Percentiles rank a stretch among this genome's conserved stretches.
phyloP scores from a whole-genome alignment of 2,888 invertebrate species.

The Ischnura elegans region DNA sequence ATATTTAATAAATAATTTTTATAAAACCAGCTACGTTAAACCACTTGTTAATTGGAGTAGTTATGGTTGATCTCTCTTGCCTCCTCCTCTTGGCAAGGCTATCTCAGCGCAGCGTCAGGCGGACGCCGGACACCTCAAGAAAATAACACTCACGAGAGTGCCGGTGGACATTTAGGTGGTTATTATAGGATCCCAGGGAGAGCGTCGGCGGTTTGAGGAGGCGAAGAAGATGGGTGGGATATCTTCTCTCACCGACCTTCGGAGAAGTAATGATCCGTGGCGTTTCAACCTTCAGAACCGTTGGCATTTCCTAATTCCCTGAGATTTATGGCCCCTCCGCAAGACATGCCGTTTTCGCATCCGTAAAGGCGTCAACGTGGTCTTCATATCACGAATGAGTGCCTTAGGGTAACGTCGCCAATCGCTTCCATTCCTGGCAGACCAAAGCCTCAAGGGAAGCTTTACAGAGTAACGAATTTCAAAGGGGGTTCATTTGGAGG shows the following conservation, averaged over 20 bases:
- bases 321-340: neutral
- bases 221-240: neutral
- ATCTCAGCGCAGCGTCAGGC: neutral
- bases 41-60: no score
- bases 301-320: constrained; percentile 21
- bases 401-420: neutral
- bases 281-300: constrained; percentile 14
- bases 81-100: neutral
- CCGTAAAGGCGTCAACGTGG: neutral
- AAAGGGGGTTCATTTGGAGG: no score
- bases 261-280: neutral
- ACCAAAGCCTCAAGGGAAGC: neutral
- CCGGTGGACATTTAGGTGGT: neutral
- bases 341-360: neutral
- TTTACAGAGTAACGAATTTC: no score
- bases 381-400: neutral
- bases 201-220: neutral
- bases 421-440: neutral
- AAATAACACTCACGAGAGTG: neutral
- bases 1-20: no score
- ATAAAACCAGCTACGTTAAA: no score
- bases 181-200: neutral
- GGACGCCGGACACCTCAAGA: neutral
- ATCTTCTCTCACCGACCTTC: neutral
- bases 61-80: neutral